Percentiles rank a stretch among this genome's conserved stretches.
These are phyloP conservation scores for Tetramorium simillimum DNA, from an alignment of 1,140 invertebrate species.

Conservation along the genomic window DNA sequence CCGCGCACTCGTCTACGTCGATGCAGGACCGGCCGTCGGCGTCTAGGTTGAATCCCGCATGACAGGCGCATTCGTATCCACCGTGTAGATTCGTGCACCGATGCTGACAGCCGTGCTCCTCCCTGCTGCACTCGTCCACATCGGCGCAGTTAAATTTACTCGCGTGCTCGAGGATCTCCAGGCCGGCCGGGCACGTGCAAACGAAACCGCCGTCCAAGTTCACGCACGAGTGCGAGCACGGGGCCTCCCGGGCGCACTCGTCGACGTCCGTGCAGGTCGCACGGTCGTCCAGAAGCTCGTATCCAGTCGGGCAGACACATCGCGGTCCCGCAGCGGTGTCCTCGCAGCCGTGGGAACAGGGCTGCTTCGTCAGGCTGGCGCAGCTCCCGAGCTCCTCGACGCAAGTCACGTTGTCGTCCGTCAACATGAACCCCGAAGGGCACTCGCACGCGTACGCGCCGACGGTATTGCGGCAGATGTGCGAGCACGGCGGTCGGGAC, in stretches of 20 bases:
- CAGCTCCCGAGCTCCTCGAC: constrained; percentile 76
- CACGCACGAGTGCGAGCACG: constrained; percentile 85
- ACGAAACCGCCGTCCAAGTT: constrained; percentile 91
- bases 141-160: constrained; percentile 88
- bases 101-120: constrained; percentile 83
- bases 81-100: constrained; percentile 82
- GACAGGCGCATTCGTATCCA: not conserved
- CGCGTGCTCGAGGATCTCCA: constrained; percentile 79
- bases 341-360: constrained; percentile 86
- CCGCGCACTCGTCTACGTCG: constrained; percentile 85
- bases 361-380: constrained; percentile 66
- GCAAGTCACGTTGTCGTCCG: constrained; percentile 76
- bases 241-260: constrained; percentile 85
- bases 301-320: constrained; percentile 88
- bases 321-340: constrained; percentile 87
- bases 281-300: constrained; percentile 79
- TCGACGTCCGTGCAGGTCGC: constrained; percentile 88
- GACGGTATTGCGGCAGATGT: constrained; percentile 80
- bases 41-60: not conserved
- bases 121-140: constrained; percentile 86
- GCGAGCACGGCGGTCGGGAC: constrained; percentile 77
- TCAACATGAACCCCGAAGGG: constrained; percentile 77
- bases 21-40: constrained; percentile 80
- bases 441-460: constrained; percentile 86
- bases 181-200: constrained; percentile 89